These are phyloP conservation scores for Cyclura pinguis DNA, from an alignment of 2,797 vertebrate species.

Conservation along the genomic window DNA sequence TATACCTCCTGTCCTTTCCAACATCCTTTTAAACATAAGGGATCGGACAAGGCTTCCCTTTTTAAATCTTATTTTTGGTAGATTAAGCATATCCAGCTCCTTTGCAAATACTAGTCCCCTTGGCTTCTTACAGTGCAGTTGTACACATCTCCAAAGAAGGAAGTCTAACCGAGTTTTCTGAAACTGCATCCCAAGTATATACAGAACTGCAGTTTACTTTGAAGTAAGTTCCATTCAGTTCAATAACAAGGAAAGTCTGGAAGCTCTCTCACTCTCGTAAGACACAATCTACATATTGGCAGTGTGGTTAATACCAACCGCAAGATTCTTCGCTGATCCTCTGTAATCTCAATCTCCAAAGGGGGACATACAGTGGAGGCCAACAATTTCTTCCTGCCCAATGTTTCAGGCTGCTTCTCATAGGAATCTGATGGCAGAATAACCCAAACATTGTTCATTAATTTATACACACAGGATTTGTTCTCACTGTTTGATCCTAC, in stretches of 20 bases:
- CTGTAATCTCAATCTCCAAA: conserved; percentile 87
- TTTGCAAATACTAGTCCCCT: neutral
- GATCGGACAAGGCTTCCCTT: neutral
- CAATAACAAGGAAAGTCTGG: neutral
- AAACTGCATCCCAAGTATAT: too few relatives aligned
- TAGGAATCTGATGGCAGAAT: conserved; percentile 87
- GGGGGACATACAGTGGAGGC: conserved; percentile 91
- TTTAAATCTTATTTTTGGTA: neutral
- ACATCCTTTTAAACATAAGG: neutral
- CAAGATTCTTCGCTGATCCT: conserved; percentile 91
- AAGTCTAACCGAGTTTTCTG: neutral
- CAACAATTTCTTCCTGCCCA: conserved; percentile 86
- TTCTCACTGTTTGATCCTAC: conserved; percentile 39
- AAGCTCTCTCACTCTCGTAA: conserved; percentile 23
- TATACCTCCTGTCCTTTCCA: neutral
- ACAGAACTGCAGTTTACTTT: neutral
- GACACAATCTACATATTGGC: conserved; percentile 3
- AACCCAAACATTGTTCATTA: conserved; percentile 59
- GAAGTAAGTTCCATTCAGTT: neutral
- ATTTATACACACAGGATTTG: conserved; percentile 57
- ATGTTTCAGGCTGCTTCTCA: conserved; percentile 83
- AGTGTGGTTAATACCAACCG: conserved; percentile 78
- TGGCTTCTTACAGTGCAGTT: neutral
- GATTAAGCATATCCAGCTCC: neutral
- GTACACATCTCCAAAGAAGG: neutral